These are phyloP conservation scores for Synergus umbraculus DNA, from an alignment of 2,888 invertebrate genomes.

Conservation along the genomic window DNA sequence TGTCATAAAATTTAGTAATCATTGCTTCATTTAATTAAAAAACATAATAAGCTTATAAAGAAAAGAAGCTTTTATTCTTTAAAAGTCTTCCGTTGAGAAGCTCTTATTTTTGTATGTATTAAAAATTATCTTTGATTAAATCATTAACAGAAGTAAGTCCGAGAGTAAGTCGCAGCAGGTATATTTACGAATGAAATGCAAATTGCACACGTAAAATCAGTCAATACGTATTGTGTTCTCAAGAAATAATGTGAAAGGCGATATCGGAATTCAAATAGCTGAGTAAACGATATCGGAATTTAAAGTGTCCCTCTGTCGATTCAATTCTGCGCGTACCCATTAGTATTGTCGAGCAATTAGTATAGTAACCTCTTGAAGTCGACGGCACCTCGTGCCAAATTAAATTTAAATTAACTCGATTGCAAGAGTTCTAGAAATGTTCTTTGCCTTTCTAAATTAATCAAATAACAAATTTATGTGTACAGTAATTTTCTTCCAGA, in stretches of 20 bases:
- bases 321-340: constrained; percentile 25
- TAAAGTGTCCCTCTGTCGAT: constrained; percentile 7
- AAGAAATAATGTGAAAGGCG: not conserved
- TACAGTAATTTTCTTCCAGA: not conserved
- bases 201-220: not conserved
- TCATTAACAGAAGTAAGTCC: too few species aligned
- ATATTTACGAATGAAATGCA: not conserved
- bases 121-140: too few species aligned
- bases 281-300: constrained; percentile 13
- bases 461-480: not conserved
- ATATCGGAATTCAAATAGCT: constrained; percentile 3
- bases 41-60: too few species aligned
- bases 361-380: constrained; percentile 33
- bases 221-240: constrained; percentile 2
- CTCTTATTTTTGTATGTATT: too few species aligned
- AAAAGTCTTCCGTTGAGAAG: too few species aligned
- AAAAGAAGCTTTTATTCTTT: too few species aligned
- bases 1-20: not conserved
- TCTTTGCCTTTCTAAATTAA: not conserved
- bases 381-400: not conserved
- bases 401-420: constrained; percentile 32
- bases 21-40: not conserved
- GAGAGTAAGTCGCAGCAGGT: too few species aligned
- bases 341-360: constrained; percentile 45
- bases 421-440: not conserved